A percentile compares a stretch with the other conserved stretches of the same genome.
phyloP scores from a whole-genome alignment of 2,888 invertebrate genomes.

The Syritta pipiens region DNA sequence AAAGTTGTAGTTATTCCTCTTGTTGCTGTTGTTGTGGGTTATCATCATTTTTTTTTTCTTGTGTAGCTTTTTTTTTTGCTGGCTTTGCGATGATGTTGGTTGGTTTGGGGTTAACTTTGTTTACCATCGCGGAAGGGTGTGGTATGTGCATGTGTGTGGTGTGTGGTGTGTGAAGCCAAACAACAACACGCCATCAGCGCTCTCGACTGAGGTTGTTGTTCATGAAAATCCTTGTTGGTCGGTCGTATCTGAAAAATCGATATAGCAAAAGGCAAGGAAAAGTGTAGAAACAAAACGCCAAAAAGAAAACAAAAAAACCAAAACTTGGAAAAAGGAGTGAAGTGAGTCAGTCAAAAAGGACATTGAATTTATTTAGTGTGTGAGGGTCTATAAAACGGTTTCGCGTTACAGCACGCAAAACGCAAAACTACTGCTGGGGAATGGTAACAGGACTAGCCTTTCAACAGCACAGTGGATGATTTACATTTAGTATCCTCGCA shows the following conservation, averaged over 20 bases:
- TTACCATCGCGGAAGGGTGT: slow-evolving; percentile 55
- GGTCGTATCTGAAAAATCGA: slow-evolving; percentile 48
- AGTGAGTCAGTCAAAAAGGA: slow-evolving; percentile 67
- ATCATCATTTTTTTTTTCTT: too few species aligned
- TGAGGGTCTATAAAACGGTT: slow-evolving; percentile 52
- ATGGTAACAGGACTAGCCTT: slow-evolving; percentile 37
- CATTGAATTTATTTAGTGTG: slow-evolving; percentile 66
- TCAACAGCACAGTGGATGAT: slow-evolving; percentile 43
- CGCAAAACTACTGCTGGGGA: slow-evolving; percentile 41
- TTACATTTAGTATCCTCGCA: slow-evolving; percentile 42
- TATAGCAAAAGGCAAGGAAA: slow-evolving; percentile 19
- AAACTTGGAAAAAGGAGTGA: not conserved
- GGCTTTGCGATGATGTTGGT: not conserved
- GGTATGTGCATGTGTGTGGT: slow-evolving; percentile 47
- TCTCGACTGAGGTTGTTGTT: not conserved
- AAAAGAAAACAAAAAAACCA: slow-evolving; percentile 9
- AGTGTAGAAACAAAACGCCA: slow-evolving; percentile 8
- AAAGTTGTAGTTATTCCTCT: slow-evolving; percentile 20
- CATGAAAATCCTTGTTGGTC: slow-evolving; percentile 53
- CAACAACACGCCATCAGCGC: slow-evolving; percentile 36
- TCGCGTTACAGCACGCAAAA: slow-evolving; percentile 46
- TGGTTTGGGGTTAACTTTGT: slow-evolving; percentile 26
- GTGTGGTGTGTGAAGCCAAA: slow-evolving; percentile 51
- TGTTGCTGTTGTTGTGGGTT: slow-evolving; percentile 4
- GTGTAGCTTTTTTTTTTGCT: too few species aligned